A percentile compares a stretch with the other conserved stretches of the same genome.
Conservation (phyloP, 2,797 vertebrate species). For the Anniella stebbinsi region DNA sequence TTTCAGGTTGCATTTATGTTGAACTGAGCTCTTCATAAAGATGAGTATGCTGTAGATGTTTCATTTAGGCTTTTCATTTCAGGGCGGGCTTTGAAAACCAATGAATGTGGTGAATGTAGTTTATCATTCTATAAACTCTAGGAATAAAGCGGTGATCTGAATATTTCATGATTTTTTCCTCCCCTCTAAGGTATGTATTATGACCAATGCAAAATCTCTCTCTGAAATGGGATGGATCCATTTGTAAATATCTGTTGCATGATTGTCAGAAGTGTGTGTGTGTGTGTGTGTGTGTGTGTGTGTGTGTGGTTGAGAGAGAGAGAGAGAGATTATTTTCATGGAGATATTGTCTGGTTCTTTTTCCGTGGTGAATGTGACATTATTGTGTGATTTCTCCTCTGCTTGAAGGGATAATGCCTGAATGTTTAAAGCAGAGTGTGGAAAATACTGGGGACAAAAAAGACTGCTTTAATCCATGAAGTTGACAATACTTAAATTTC, state of each 20-base stretch:
- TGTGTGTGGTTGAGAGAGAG: neutral
- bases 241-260: neutral
- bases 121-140: neutral
- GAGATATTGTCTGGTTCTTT: neutral
- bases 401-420: neutral
- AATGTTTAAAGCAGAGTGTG: neutral
- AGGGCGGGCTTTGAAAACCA: neutral
- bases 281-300: neutral
- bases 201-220: neutral
- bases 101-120: neutral
- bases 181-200: neutral
- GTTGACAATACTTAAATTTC: neutral
- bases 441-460: neutral
- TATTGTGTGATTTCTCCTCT: neutral
- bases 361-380: neutral
- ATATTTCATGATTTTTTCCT: neutral
- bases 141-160: neutral
- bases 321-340: neutral
- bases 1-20: neutral
- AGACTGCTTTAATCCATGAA: conserved; percentile 7
- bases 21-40: neutral
- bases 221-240: neutral
- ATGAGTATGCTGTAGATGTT: neutral
- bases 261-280: neutral
- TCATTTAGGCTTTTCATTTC: neutral